phyloP scores from a whole-genome alignment of 2,113 vertebrate species.

The Neogale vison region DNA sequence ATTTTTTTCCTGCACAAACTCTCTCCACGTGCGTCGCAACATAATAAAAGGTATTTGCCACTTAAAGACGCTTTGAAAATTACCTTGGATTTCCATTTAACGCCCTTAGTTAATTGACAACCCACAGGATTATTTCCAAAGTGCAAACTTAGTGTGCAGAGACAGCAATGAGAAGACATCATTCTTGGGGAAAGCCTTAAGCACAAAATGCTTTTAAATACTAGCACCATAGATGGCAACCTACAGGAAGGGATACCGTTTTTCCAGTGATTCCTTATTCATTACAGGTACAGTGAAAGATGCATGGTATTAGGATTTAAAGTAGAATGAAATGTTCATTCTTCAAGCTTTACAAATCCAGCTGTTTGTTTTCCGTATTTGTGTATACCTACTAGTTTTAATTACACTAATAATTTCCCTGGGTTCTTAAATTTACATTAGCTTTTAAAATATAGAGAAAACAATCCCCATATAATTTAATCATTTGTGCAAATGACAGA shows the following conservation, averaged over 20 bases:
- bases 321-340: background rate
- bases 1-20: background rate
- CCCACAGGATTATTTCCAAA: constrained; percentile 13
- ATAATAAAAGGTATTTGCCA: background rate
- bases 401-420: constrained; percentile 58
- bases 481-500: background rate
- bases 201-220: background rate
- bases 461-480: constrained; percentile 50
- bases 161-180: background rate
- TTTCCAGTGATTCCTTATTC: constrained; percentile 37
- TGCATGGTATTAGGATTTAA: background rate
- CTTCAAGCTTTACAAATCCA: background rate
- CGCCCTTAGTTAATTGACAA: background rate
- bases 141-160: background rate
- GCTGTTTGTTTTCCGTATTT: constrained; percentile 32
- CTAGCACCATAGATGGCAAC: background rate
- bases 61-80: background rate
- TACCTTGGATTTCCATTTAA: constrained; percentile 32
- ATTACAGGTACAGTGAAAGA: constrained; percentile 8
- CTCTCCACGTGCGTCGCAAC: background rate
- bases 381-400: constrained; percentile 45
- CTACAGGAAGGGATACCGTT: background rate
- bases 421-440: constrained; percentile 46
- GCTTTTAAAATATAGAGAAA: constrained; percentile 60
- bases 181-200: constrained; percentile 37